A percentile compares a stretch with the other conserved stretches of the same genome.
phyloP scores from a whole-genome alignment of 2,113 vertebrate genomes.

The Lycocorax pyrrhopterus region DNA sequence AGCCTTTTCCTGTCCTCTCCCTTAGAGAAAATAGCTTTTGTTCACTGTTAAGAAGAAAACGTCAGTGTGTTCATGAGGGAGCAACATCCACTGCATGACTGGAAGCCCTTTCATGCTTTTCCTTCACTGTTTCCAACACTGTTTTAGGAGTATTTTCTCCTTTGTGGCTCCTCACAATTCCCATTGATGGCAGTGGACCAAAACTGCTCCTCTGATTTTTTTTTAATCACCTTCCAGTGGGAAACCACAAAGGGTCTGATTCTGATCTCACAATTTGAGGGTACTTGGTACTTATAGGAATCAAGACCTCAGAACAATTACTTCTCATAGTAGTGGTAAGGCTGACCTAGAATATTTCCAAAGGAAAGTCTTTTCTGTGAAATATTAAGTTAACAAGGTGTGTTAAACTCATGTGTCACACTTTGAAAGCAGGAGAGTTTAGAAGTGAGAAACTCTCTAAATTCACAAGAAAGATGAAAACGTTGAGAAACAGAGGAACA shows the following conservation, averaged over 20 bases:
- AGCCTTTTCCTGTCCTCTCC: neutral
- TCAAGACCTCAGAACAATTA: neutral
- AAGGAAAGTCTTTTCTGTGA: neutral
- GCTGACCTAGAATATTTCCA: slow-evolving; percentile 15
- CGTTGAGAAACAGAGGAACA: neutral
- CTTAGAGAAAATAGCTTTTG: neutral
- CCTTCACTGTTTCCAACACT: neutral
- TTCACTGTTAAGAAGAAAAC: neutral
- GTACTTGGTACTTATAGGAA: neutral
- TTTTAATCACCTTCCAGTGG: neutral
- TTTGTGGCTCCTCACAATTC: neutral
- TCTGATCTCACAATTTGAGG: neutral
- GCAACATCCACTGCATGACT: neutral
- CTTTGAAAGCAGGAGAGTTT: slow-evolving; percentile 35
- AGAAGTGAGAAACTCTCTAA: slow-evolving; percentile 26
- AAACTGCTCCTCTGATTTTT: neutral
- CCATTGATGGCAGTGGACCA: neutral
- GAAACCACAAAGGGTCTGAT: neutral
- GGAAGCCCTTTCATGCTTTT: neutral
- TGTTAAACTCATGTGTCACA: slow-evolving; percentile 25
- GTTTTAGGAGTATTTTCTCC: neutral
- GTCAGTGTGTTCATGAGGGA: neutral
- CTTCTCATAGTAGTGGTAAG: neutral
- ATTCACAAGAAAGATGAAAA: slow-evolving; percentile 40
- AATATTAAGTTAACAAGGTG: slow-evolving; percentile 33